Evolutionary conservation across 2,113 vertebrate species (phyloP), one percentile per base, ranked within the genome.

Genomic region (Propithecus coquereli): DNA sequence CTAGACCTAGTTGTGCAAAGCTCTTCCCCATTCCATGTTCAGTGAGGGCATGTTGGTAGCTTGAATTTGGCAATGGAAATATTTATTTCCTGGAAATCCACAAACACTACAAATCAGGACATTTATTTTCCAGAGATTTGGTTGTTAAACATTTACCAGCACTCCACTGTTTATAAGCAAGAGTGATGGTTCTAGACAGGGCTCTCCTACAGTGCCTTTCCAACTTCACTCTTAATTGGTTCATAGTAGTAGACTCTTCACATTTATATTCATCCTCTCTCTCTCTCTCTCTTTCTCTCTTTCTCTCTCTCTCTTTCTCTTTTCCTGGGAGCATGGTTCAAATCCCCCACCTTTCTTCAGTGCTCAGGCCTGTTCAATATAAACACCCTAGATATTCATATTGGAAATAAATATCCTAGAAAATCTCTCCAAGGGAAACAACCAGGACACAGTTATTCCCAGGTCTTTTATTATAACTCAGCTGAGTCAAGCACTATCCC

Each of bases 41-140:
- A 80, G 2, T 37, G 34, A 65, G 25, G 25, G 43, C 25, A 37
- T 3, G 0, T 22, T 91, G 37, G 47, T 61, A 73, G 40, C 50
- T 74, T 50, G 63, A 85, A 63, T 59, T 92, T 83, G 65, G 27
- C 73, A 86, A 20, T 4, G 37, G 54, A 40, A 57, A 3, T 66
- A 57, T 79, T 92, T 93, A 83, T 86, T 65, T 34, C 23, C 59
- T 45, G 23, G 32, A 86, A 96, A 81, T 80, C 63, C 84, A 50
- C 22, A 63, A 87, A 54, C 10, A 77, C 37, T 90, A 68, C 17
- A 79, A 66, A 68, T 87, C 37, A 66, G 45, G 25, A 66, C 23
- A 66, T 88, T 73, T 52, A 47, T 88, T 87, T 95, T 96, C 59
- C 23, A 61, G 71, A 94, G 11, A 97, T 10, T 47, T 66, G 7